Evolutionary conservation across 2,797 vertebrate species (phyloP).

Genomic region (Takifugu ocellatus): DNA sequence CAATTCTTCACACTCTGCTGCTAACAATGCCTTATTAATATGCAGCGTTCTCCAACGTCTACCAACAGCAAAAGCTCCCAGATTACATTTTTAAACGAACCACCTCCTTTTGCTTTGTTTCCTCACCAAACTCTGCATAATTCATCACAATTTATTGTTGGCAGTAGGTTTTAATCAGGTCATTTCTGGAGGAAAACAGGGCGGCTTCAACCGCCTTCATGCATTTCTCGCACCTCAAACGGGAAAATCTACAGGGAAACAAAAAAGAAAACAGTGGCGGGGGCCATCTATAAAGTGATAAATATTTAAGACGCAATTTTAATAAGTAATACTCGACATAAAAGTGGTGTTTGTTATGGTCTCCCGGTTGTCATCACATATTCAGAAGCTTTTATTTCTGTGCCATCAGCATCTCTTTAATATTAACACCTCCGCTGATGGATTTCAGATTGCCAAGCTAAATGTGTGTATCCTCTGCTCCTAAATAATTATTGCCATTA

Average conservation of each 20-base stretch:
- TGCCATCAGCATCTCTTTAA: conserved; percentile 76
- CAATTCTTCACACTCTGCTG: conserved; percentile 36
- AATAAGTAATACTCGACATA: conserved; percentile 78
- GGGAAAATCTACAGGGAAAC: conserved; percentile 51
- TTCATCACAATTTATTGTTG: conserved; percentile 68
- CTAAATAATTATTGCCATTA: conserved; percentile 71
- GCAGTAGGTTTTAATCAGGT: conserved; percentile 74
- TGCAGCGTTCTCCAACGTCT: conserved; percentile 51
- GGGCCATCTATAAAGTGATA: conserved; percentile 72
- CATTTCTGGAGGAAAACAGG: conserved; percentile 51
- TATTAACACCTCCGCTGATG: conserved; percentile 76
- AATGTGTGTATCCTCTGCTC: conserved; percentile 71
- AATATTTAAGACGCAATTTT: conserved; percentile 79
- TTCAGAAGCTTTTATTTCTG: conserved; percentile 60
- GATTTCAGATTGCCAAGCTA: conserved; percentile 76
- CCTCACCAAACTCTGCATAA: conserved; percentile 70
- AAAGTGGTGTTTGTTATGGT: conserved; percentile 73
- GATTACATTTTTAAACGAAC: conserved; percentile 71
- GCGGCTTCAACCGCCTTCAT: conserved; percentile 55
- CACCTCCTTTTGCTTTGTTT: conserved; percentile 66
- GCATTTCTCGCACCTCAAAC: conserved; percentile 30
- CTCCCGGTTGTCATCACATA: conserved; percentile 71
- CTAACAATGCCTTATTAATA: conserved; percentile 46
- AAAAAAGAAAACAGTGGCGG: conserved; percentile 66
- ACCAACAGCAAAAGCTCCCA: conserved; percentile 51